Evolutionary conservation across 1,140 invertebrate genomes (phyloP).

Genomic region (Phocides pigmalion): DNA sequence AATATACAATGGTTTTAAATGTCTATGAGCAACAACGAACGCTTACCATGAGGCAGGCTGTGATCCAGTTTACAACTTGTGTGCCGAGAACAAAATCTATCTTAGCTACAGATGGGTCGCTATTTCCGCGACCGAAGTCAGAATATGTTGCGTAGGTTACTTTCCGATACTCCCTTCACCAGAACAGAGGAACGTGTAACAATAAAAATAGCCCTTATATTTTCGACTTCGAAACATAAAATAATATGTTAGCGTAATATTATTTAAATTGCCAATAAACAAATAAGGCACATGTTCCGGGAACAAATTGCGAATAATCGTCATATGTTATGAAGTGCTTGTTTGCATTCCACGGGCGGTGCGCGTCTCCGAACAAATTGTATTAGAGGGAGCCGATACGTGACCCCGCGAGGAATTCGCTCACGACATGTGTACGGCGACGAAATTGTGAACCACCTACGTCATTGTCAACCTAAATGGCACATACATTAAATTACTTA

Average conservation of each 20-base stretch:
- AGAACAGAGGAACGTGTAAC: no score
- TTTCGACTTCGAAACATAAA: constrained; percentile 7
- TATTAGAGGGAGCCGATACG: constrained; percentile 75
- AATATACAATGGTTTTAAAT: no score
- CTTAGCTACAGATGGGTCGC: no score
- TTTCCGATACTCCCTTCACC: no score
- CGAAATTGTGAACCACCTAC: constrained; percentile 55
- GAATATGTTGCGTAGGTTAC: no score
- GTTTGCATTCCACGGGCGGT: constrained; percentile 71
- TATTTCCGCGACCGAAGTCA: no score
- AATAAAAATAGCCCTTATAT: background rate
- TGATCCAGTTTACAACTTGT: no score
- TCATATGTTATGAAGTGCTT: constrained; percentile 67
- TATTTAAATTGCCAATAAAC: constrained; percentile 27
- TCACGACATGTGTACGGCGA: constrained; percentile 57
- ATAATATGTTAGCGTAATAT: constrained; percentile 11
- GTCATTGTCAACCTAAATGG: constrained; percentile 44
- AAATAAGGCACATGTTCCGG: constrained; percentile 35
- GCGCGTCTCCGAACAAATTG: constrained; percentile 73
- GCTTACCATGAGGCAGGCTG: no score
- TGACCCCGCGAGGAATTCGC: constrained; percentile 65
- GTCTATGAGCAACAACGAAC: no score
- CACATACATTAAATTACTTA: constrained; percentile 41
- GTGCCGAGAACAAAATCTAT: no score
- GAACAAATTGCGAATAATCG: constrained; percentile 67